These are phyloP conservation scores for Trissolcus japonicus DNA, from an alignment of 2,888 invertebrate species.

Conservation along the genomic window DNA sequence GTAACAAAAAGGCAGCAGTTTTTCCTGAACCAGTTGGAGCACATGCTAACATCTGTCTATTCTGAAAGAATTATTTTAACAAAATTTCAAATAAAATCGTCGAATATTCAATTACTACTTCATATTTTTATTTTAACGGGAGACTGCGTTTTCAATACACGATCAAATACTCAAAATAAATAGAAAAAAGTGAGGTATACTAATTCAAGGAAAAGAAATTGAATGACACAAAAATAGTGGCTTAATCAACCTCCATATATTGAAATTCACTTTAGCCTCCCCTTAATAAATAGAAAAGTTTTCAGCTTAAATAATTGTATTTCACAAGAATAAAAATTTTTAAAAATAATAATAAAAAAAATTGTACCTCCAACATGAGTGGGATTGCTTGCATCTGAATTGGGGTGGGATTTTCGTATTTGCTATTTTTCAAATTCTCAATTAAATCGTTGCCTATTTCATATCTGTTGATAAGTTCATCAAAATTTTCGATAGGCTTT, in stretches of 20 bases:
- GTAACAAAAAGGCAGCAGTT: slow-evolving; percentile 95
- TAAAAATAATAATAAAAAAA: too few relatives aligned
- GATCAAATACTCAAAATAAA: too few relatives aligned
- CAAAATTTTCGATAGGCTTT: slow-evolving; percentile 84
- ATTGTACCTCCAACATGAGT: slow-evolving; percentile 85
- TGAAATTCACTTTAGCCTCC: too few relatives aligned
- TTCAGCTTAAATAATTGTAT: too few relatives aligned
- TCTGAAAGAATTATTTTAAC: slow-evolving; percentile 73
- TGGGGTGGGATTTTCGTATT: slow-evolving; percentile 88
- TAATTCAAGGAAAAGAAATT: too few relatives aligned
- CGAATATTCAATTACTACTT: too few relatives aligned
- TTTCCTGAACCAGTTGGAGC: slow-evolving; percentile 99
- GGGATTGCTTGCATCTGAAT: slow-evolving; percentile 96
- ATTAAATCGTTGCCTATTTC: slow-evolving; percentile 80
- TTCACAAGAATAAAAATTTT: too few relatives aligned
- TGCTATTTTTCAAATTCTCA: slow-evolving; percentile 83
- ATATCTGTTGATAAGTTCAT: slow-evolving; percentile 80
- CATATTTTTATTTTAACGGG: background rate
- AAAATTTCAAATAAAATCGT: background rate
- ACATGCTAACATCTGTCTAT: slow-evolving; percentile 91
- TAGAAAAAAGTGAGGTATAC: too few relatives aligned
- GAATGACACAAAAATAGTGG: too few relatives aligned
- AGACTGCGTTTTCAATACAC: background rate
- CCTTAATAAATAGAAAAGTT: too few relatives aligned
- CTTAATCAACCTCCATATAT: too few relatives aligned